Percentiles rank a stretch among this genome's conserved stretches.
Conservation (phyloP, 2,797 vertebrate genomes). For the Centroberyx gerrardi region DNA sequence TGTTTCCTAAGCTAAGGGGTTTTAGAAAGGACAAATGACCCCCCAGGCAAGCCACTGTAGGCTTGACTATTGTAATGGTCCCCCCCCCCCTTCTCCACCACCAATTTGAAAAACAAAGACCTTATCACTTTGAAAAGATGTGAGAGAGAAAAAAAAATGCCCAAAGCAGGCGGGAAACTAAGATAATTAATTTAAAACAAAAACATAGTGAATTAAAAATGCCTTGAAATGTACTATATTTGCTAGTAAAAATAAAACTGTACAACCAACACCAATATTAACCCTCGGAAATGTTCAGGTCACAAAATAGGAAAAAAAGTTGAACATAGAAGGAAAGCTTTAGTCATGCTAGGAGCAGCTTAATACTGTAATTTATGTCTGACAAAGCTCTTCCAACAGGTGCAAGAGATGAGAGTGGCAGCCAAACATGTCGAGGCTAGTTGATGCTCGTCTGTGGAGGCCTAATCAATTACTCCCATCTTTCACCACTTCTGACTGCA, state of each 20-base stretch:
- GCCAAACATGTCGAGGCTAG: constrained; percentile 64
- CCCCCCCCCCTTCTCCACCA: constrained; percentile 34
- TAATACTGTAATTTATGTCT: constrained; percentile 59
- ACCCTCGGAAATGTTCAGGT: constrained; percentile 1
- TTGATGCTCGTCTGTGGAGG: constrained; percentile 38
- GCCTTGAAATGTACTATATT: neutral
- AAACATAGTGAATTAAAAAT: neutral
- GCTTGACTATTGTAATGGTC: constrained; percentile 64
- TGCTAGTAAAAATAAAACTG: neutral
- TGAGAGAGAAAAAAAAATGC: constrained; percentile 51
- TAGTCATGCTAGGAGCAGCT: constrained; percentile 23
- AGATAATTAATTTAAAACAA: constrained; percentile 57
- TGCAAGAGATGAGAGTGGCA: constrained; percentile 68
- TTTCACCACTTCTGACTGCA: constrained; percentile 33
- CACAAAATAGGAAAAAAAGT: neutral
- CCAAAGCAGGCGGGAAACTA: constrained; percentile 71
- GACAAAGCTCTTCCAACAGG: constrained; percentile 76
- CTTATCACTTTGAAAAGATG: constrained; percentile 75
- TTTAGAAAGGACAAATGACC: constrained; percentile 61
- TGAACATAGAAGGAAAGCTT: neutral
- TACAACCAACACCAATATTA: neutral
- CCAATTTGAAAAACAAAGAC: constrained; percentile 77
- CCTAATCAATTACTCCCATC: constrained; percentile 46
- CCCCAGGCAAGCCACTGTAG: constrained; percentile 63
- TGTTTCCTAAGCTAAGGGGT: constrained; percentile 55